phyloP scores from a whole-genome alignment of 2,113 vertebrate genomes.

The Oplegnathus fasciatus region DNA sequence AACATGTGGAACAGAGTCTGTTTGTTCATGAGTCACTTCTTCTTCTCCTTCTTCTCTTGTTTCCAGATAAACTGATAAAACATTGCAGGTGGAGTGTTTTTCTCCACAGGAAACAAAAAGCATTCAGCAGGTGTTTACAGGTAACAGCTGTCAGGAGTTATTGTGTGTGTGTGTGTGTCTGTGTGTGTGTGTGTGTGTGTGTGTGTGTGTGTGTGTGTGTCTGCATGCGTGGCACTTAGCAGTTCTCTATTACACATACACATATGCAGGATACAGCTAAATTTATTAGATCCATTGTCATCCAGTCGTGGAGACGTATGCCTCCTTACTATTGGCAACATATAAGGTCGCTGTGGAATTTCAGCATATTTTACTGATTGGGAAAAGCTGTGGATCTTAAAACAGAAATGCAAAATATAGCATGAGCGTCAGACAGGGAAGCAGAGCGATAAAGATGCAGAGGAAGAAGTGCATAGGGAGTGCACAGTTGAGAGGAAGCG shows the following conservation, averaged over 20 bases:
- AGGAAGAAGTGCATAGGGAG: conserved; percentile 31
- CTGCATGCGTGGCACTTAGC: conserved; percentile 15
- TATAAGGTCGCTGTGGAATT: conserved; percentile 29
- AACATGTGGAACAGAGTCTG: background rate
- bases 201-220: conserved; percentile 20
- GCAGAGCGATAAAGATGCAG: conserved; percentile 34
- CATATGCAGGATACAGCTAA: background rate
- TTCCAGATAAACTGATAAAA: background rate
- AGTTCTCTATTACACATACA: conserved; percentile 5
- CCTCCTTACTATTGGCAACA: background rate
- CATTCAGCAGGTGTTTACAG: background rate
- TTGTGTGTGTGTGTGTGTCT: too few relatives aligned
- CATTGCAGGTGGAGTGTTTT: background rate
- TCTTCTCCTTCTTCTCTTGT: too few relatives aligned
- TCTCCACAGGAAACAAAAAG: background rate
- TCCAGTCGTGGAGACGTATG: background rate
- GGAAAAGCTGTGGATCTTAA: conserved; percentile 8
- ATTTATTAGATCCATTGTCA: conserved; percentile 14
- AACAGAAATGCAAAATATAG: conserved; percentile 32
- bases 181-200: too few relatives aligned
- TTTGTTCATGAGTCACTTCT: background rate
- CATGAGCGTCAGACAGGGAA: conserved; percentile 16
- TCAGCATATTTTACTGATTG: conserved; percentile 13
- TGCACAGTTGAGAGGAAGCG: conserved; percentile 29
- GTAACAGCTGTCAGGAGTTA: conserved; percentile 8